These are phyloP conservation scores for Blennius ocellaris DNA, from an alignment of 2,113 vertebrate genomes.

Conservation along the genomic window DNA sequence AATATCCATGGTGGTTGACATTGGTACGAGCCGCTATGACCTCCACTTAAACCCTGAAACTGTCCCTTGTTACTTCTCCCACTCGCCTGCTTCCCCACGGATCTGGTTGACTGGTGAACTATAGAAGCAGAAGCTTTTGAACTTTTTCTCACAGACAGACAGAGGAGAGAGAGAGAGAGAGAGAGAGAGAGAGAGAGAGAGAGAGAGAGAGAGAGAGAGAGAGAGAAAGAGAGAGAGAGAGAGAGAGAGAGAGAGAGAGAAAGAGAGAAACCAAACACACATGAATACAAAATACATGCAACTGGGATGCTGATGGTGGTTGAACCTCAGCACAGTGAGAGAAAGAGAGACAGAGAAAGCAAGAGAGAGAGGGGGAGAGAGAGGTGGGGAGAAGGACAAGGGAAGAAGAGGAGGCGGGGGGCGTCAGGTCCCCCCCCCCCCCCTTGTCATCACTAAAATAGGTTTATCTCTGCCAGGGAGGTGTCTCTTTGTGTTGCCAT, in stretches of 20 bases:
- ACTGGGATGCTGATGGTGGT: conserved; percentile 73
- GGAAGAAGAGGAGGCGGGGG: conserved; percentile 44
- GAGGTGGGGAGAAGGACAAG: conserved; percentile 47
- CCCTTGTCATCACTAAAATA: conserved; percentile 62
- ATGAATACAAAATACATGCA: conserved; percentile 69
- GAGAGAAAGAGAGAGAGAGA: conserved; percentile 22
- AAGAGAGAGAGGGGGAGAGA: conserved; percentile 33
- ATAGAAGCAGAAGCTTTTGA: conserved; percentile 63
- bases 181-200: conserved; percentile 27
- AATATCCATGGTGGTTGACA: conserved; percentile 3
- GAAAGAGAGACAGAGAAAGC: conserved; percentile 7
- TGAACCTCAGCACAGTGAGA: conserved; percentile 66
- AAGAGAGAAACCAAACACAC: conserved; percentile 53
- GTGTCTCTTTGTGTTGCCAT: conserved; percentile 76
- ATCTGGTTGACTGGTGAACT: conserved; percentile 69
- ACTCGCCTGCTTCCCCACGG: conserved; percentile 39
- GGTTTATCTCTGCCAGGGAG: conserved; percentile 81
- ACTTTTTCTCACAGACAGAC: conserved; percentile 43
- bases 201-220: conserved; percentile 37
- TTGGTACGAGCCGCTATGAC: conserved; percentile 15
- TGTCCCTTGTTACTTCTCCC: conserved; percentile 35
- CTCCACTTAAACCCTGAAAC: conserved; percentile 51
- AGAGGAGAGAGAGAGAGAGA: not conserved
- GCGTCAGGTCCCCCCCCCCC: conserved; percentile 62
- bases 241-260: conserved; percentile 10